Conservation (phyloP, 1,140 invertebrate species). For the Leucophenga varia region DNA sequence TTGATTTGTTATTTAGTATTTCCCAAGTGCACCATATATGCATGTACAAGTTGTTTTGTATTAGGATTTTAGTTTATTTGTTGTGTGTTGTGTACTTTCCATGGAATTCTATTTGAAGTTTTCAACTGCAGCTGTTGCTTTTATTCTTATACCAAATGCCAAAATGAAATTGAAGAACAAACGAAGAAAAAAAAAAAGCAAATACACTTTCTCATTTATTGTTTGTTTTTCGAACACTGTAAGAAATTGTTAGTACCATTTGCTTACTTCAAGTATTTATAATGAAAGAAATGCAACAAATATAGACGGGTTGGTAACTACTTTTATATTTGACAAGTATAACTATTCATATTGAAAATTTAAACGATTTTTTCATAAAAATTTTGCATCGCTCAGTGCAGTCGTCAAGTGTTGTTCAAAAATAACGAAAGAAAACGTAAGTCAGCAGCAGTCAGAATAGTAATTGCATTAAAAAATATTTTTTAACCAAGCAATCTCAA, state of each 20-base stretch:
- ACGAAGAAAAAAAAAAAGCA: constrained; percentile 41
- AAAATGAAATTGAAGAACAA: constrained; percentile 16
- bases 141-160: constrained; percentile 18
- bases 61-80: constrained; percentile 7
- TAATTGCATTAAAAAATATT: too few species aligned
- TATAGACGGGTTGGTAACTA: too few species aligned
- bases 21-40: background rate
- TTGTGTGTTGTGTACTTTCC: constrained; percentile 13
- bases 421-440: too few species aligned
- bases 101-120: constrained; percentile 47
- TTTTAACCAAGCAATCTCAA: too few species aligned
- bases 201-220: constrained; percentile 16
- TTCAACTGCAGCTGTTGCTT: constrained; percentile 47
- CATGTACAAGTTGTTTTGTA: background rate
- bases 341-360: constrained; percentile 22
- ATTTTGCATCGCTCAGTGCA: background rate
- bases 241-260: constrained; percentile 13
- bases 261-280: background rate
- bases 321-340: constrained; percentile 15
- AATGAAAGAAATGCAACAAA: constrained; percentile 3
- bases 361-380: constrained; percentile 4
- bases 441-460: too few species aligned
- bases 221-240: constrained; percentile 6
- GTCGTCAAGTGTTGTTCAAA: constrained; percentile 3
- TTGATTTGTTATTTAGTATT: constrained; percentile 37